These are phyloP conservation scores for Theretra japonica DNA, from an alignment of 2,888 invertebrate species.

Conservation along the genomic window DNA sequence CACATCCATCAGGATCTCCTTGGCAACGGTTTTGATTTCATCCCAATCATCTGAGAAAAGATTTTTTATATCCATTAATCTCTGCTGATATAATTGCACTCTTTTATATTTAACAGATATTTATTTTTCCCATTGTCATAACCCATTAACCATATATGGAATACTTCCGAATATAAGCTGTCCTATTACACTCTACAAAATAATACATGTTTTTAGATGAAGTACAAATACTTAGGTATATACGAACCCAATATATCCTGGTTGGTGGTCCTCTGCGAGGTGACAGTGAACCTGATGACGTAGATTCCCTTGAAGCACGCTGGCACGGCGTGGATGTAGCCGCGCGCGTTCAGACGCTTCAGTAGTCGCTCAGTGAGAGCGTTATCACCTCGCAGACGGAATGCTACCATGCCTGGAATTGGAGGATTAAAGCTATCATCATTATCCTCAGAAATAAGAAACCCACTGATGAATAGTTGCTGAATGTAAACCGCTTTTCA, in stretches of 20 bases:
- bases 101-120: conserved; percentile 4
- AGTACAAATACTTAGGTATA: background rate
- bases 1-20: conserved; percentile 86
- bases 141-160: too few species aligned
- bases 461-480: too few species aligned
- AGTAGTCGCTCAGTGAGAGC: conserved; percentile 94
- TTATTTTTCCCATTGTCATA: too few species aligned
- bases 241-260: conserved; percentile 86
- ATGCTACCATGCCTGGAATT: conserved; percentile 91
- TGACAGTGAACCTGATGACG: conserved; percentile 97
- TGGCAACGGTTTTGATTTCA: conserved; percentile 90
- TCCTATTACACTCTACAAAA: too few species aligned
- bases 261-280: conserved; percentile 92
- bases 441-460: too few species aligned
- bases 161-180: too few species aligned
- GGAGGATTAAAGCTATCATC: too few species aligned
- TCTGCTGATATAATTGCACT: background rate
- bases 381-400: conserved; percentile 94
- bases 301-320: conserved; percentile 95
- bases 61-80: background rate
- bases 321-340: conserved; percentile 96
- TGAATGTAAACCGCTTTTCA: too few species aligned
- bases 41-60: conserved; percentile 90
- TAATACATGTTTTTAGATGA: too few species aligned
- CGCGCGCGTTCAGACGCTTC: conserved; percentile 94